These are phyloP conservation scores for Dasypus novemcinctus DNA, from an alignment of 2,113 vertebrate species.

Conservation along the genomic window DNA sequence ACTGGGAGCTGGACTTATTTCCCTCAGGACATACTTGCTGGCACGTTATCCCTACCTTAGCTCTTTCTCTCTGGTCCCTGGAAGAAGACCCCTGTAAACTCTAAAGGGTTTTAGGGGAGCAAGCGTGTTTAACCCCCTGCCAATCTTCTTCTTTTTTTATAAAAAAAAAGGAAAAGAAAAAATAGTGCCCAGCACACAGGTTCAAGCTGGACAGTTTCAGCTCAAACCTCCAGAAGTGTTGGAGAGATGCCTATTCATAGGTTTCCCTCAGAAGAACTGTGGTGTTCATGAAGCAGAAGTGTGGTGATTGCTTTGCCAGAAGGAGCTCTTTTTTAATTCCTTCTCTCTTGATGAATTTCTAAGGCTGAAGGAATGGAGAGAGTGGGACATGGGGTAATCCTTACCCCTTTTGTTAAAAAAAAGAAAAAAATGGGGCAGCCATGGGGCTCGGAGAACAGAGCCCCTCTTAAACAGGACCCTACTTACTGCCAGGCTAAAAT, in stretches of 20 bases:
- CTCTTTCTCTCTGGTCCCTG: not conserved
- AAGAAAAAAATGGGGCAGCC: not conserved
- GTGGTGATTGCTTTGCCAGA: not conserved
- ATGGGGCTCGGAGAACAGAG: not conserved
- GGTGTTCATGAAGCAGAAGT: slow-evolving; percentile 12
- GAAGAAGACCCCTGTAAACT: slow-evolving; percentile 16
- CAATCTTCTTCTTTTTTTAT: not conserved
- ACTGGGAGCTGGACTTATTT: slow-evolving; percentile 66
- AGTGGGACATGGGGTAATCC: not conserved
- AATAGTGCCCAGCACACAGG: not conserved
- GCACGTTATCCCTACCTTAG: not conserved
- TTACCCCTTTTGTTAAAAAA: slow-evolving; percentile 6
- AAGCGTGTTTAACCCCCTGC: slow-evolving; percentile 24
- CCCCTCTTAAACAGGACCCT: not conserved
- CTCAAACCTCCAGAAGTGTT: not conserved
- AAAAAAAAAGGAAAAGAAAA: slow-evolving; percentile 28
- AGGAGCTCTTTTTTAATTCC: not conserved
- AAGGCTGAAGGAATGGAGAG: slow-evolving; percentile 43
- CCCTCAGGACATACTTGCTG: slow-evolving; percentile 66
- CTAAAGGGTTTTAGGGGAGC: slow-evolving; percentile 20
- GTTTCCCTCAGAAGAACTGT: not conserved
- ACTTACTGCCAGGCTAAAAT: slow-evolving; percentile 15
- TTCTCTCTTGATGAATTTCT: slow-evolving; percentile 35
- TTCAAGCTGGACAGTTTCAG: slow-evolving; percentile 48
- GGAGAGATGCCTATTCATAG: not conserved